Percentiles rank a stretch among this genome's conserved stretches.
phyloP scores from a whole-genome alignment of 2,113 vertebrate genomes.

The Sprattus sprattus region DNA sequence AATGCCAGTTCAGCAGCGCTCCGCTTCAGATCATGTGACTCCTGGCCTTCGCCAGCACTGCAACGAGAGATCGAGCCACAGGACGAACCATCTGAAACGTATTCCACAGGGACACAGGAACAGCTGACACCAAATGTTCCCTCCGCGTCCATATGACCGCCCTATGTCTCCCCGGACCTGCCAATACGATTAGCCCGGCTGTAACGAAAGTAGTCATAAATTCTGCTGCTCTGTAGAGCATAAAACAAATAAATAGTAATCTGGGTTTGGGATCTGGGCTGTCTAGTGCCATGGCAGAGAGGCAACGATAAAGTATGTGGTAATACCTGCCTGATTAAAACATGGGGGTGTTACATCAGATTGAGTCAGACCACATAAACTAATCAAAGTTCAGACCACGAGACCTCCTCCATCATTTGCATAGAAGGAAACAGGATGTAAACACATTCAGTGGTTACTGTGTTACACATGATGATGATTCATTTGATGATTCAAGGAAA shows the following conservation, averaged over 20 bases:
- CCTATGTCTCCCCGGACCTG: not conserved
- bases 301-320: not conserved
- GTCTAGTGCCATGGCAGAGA: not conserved
- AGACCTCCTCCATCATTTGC: not conserved
- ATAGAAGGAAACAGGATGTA: not conserved
- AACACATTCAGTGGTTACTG: not conserved
- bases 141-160: not conserved
- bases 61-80: not conserved
- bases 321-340: not conserved
- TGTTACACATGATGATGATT: not conserved
- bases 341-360: not conserved
- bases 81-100: constrained; percentile 17
- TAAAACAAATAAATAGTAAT: constrained; percentile 22
- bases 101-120: constrained; percentile 9
- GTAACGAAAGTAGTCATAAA: not conserved
- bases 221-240: not conserved
- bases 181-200: not conserved
- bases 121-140: constrained; percentile 29
- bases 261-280: constrained; percentile 32
- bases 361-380: not conserved
- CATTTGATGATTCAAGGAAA: not conserved
- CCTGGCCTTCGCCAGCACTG: no score
- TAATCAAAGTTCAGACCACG: not conserved
- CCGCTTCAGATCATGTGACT: constrained; percentile 11
- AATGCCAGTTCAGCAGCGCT: not conserved